Evolutionary conservation across 2,888 invertebrate genomes (phyloP).

Genomic region (Andrena bucephala): DNA sequence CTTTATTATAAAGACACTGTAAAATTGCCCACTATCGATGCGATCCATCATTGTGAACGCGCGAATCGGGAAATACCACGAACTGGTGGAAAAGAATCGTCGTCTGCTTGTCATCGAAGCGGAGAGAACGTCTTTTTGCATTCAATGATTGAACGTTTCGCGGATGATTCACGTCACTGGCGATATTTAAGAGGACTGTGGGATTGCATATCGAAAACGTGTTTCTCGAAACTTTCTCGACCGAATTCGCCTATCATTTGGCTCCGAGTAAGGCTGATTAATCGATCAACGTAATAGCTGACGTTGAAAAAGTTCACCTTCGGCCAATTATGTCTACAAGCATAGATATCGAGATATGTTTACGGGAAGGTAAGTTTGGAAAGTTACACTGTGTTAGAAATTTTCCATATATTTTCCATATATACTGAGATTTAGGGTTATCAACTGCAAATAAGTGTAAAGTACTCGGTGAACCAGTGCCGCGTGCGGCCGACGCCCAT

Average conservation of each 20-base stretch:
- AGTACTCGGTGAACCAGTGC: too few species aligned
- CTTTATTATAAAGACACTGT: too few species aligned
- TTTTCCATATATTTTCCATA: too few species aligned
- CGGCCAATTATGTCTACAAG: conserved; percentile 4
- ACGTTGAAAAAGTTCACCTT: neutral
- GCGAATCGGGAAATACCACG: neutral
- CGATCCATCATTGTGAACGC: too few species aligned
- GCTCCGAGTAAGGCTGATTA: conserved; percentile 21
- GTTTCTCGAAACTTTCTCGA: conserved; percentile 55
- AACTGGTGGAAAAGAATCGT: neutral
- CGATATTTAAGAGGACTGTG: conserved; percentile 48
- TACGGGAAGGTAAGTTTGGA: too few species aligned
- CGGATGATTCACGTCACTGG: conserved; percentile 15
- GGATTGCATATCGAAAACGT: conserved; percentile 24
- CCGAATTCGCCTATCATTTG: conserved; percentile 26
- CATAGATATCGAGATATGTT: conserved; percentile 17
- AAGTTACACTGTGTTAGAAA: too few species aligned
- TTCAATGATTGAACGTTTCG: conserved; percentile 20
- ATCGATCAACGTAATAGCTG: conserved; percentile 28
- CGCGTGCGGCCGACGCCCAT: too few species aligned
- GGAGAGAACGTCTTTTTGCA: conserved; percentile 2
- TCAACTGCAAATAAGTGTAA: too few species aligned
- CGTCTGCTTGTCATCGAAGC: neutral
- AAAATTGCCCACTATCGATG: too few species aligned
- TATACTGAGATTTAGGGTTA: too few species aligned